These are phyloP conservation scores for Mythimna vitellina DNA, from an alignment of 2,888 invertebrate genomes.

Conservation along the genomic window DNA sequence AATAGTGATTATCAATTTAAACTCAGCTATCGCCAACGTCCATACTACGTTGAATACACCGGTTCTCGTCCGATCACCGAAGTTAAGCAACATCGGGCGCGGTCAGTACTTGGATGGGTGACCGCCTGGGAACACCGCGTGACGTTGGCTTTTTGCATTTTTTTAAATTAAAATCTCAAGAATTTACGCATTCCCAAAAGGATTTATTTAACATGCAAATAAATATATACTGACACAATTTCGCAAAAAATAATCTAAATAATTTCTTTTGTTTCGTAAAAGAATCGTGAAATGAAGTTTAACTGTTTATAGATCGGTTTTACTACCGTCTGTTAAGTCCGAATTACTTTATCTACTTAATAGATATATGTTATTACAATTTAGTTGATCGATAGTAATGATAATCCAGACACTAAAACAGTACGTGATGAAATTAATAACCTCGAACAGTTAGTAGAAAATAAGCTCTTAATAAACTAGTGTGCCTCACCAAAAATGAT, in stretches of 20 bases:
- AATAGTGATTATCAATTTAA: background rate
- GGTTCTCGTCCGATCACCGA: constrained; percentile 89
- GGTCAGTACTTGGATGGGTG: constrained; percentile 87
- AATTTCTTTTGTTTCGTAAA: background rate
- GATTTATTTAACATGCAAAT: too few relatives aligned
- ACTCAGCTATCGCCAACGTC: constrained; percentile 68
- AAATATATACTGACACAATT: too few relatives aligned
- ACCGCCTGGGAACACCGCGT: constrained; percentile 82
- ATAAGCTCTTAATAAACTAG: too few relatives aligned
- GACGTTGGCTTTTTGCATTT: constrained; percentile 69
- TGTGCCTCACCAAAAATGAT: too few relatives aligned
- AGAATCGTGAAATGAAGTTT: background rate
- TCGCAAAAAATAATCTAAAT: background rate
- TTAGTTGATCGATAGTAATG: too few relatives aligned
- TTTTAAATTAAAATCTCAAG: too few relatives aligned
- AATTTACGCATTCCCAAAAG: too few relatives aligned
- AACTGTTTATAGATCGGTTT: background rate
- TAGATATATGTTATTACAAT: too few relatives aligned
- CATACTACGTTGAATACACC: constrained; percentile 86
- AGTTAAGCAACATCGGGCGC: constrained; percentile 88
- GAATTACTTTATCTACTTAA: too few relatives aligned
- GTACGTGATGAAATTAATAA: background rate
- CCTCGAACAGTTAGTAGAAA: too few relatives aligned
- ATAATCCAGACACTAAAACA: too few relatives aligned
- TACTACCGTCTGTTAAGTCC: background rate